A percentile compares a stretch with the other conserved stretches of the same genome.
Evolutionary conservation across 2,888 invertebrate genomes (phyloP).

Genomic region (Unio delphinus): DNA sequence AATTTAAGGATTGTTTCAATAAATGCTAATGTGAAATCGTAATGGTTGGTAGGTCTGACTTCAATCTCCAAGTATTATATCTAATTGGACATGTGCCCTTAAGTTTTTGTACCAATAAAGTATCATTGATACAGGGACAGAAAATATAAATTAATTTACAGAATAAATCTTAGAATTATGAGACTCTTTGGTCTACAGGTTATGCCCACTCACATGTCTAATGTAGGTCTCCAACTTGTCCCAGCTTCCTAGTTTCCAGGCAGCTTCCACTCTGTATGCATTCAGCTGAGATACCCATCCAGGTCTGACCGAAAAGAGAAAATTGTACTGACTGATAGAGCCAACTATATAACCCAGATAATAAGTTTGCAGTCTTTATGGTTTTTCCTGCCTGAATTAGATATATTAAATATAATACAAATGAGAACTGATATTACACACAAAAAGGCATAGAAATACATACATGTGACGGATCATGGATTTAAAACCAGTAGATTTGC

Average conservation of each 20-base stretch:
- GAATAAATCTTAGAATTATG: not conserved
- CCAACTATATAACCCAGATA: not conserved
- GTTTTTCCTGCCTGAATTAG: too few relatives aligned
- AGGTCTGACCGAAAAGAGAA: slow-evolving; percentile 37
- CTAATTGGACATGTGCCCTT: too few relatives aligned
- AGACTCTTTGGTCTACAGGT: not conserved
- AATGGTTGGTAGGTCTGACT: not conserved
- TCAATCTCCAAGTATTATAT: too few relatives aligned
- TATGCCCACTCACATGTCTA: slow-evolving; percentile 31
- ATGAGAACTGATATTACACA: too few relatives aligned
- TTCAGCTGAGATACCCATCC: slow-evolving; percentile 72
- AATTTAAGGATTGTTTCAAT: not conserved
- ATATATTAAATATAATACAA: too few relatives aligned
- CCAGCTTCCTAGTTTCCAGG: slow-evolving; percentile 90
- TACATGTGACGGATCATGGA: too few relatives aligned
- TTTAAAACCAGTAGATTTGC: too few relatives aligned
- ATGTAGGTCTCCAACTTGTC: slow-evolving; percentile 79
- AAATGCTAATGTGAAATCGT: not conserved
- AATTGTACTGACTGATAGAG: not conserved
- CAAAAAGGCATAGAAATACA: too few relatives aligned
- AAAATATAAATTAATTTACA: not conserved
- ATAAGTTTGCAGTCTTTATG: too few relatives aligned
- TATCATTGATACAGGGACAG: not conserved
- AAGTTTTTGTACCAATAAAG: too few relatives aligned
- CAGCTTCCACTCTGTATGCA: slow-evolving; percentile 84